Evolutionary conservation across 2,113 vertebrate genomes (phyloP), one percentile per base, ranked within the genome.

Genomic region (Notothenia rossii): DNA sequence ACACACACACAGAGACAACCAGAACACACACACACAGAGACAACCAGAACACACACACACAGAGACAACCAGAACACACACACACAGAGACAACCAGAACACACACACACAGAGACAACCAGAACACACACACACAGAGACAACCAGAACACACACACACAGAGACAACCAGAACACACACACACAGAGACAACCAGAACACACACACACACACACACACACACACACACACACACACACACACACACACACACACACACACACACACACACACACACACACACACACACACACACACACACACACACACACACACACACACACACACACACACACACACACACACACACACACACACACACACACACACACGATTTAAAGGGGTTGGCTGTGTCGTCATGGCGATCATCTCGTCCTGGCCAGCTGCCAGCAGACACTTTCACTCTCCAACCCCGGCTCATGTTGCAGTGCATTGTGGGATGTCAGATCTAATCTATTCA

Each of bases 381-480:
- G 36, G 67, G 74, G 48, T 76, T 22, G 50, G 81, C 73, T 51
- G 66, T 62, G 89, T 90, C 70, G 89, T 86, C 89, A 90, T 85
- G 82, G 65, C 4, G 18, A 90, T 89, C 82, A 79, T 86, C 43
- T 84, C 58, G 1, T 20, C 60, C 72, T 80, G 89, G 90, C 80
- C 45, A 6, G 61, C 72, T 82, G 90, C 88, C 88, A 90, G 49
- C 17, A 36, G 25, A 73, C 50, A 29, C 89, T 73, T 54, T 79
- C 64, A 7, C 81, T 45, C 65, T 33, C 18, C 51, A 51, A 49
- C 49, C n/a, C 66, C 46, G 7, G 79, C 79, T 82, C 74, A 60
- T 18, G 83, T 22, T 79, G 88, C 88, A 83, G 59, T 89, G 89
- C 89, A 91, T 93, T 91, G 83, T 91, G 91, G 90, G 86, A 82